A percentile compares a stretch with the other conserved stretches of the same genome.
Evolutionary conservation across 2,113 vertebrate species (phyloP).

Genomic region (Lates calcarifer): DNA sequence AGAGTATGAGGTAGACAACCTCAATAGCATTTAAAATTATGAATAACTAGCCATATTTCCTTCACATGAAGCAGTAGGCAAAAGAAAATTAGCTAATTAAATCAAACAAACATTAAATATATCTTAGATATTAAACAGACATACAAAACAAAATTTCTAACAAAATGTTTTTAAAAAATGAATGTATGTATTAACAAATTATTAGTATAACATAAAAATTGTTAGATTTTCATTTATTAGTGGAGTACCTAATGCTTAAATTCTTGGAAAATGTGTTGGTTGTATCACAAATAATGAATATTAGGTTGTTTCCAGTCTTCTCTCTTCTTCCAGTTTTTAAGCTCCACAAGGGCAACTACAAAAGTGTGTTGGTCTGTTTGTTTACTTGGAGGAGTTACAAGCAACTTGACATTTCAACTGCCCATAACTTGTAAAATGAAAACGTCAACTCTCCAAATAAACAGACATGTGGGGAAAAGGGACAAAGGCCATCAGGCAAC

Average conservation of each 20-base stretch:
- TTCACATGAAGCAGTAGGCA: background rate
- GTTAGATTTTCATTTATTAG: background rate
- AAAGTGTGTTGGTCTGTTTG: constrained; percentile 40
- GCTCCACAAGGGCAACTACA: constrained; percentile 16
- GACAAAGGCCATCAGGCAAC: constrained; percentile 59
- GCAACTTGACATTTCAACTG: constrained; percentile 8
- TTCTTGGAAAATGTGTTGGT: too few species aligned
- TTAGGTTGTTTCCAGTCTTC: background rate
- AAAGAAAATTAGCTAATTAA: too few species aligned
- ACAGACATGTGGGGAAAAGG: constrained; percentile 67
- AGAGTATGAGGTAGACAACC: background rate
- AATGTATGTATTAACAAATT: background rate
- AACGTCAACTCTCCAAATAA: constrained; percentile 71
- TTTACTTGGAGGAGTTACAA: constrained; percentile 68
- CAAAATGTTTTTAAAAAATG: background rate
- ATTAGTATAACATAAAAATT: background rate
- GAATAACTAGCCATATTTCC: background rate
- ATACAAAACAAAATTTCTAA: too few species aligned
- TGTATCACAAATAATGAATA: background rate
- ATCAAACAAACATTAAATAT: background rate
- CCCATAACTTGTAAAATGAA: constrained; percentile 27
- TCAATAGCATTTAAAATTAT: background rate
- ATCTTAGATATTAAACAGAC: constrained; percentile 5
- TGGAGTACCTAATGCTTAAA: background rate
- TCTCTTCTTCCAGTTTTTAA: constrained; percentile 9